Base-by-base conservation (phyloP, 2,888 invertebrate genomes). In the Biston stratarius region DNA sequence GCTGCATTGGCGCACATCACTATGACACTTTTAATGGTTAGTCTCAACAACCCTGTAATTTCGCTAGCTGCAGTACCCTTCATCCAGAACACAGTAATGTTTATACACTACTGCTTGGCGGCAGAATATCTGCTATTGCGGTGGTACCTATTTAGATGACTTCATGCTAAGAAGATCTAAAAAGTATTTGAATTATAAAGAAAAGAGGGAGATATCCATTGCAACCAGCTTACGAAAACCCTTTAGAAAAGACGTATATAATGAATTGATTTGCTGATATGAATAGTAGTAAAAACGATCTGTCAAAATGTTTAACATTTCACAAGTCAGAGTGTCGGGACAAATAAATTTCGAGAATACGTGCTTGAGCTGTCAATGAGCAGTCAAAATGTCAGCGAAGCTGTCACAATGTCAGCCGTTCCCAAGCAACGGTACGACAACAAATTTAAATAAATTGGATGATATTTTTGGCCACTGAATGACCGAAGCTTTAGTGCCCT, bases 271-370 rank as follows among this genome's bases (percentile, higher is more conserved):
- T 34, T 36, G 34, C 49, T 12, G 40, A 15, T 34, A 51, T 63
- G 6, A 47, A 40, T 14, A 5, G 12, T 6, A 7, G 44, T 36
- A 49, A 44, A 51, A 14, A 6, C 11, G 8, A 42, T 34, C 42
- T 51, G 12, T 48, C 5, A 45, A 11, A 57, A 63, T 38, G 44
- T 44, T 68, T 49, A 82, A 75, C 78, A 80, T 78, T 77, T 80
- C 76, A 74, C 58, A 70, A 69, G 77, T 75, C 78, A 75, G 42
- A 34, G 12, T 76, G 79, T 79, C 77, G 72, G 64, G 64, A 75
- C 78, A 76, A 79, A 83, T 82, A 83, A 84, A 83, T 69, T 71
- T 62, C 57, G 74, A 69, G 51, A 62, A 61, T 72, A 76, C 76
- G 70, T 76, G 76, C 73, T 63, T 72, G 15, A 75, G 69, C 67